phyloP scores from a whole-genome alignment of 2,888 invertebrate species.

The Aspidapion aeneum region DNA sequence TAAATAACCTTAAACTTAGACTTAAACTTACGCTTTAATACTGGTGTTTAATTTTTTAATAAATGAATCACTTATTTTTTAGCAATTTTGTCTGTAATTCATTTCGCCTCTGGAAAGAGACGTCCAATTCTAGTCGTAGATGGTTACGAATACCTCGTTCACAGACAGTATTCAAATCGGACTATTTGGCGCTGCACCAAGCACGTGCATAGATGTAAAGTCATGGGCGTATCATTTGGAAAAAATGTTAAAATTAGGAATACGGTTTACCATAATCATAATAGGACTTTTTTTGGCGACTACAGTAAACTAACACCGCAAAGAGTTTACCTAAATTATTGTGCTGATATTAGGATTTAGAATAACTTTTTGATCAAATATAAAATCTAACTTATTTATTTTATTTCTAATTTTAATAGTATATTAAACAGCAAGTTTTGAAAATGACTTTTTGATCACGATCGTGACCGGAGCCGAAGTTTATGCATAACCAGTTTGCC shows the following conservation, averaged over 20 bases:
- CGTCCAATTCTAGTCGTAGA: conserved; percentile 28
- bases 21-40: no score
- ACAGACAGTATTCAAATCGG: conserved; percentile 20
- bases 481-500: no score
- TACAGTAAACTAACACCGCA: background rate
- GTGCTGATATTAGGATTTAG: no score
- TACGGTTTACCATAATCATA: conserved; percentile 14
- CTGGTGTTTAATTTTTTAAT: no score
- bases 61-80: no score
- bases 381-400: no score
- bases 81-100: conserved; percentile 4
- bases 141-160: conserved; percentile 25
- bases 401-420: no score
- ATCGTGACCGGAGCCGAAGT: no score
- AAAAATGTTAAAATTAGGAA: conserved; percentile 8
- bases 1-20: no score
- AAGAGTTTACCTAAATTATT: background rate
- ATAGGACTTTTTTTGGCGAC: conserved; percentile 18
- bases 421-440: no score
- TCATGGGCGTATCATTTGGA: conserved; percentile 13
- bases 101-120: conserved; percentile 24
- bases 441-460: no score
- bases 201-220: conserved; percentile 22
- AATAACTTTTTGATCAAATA: no score
- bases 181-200: conserved; percentile 29